Evolutionary conservation across 2,113 vertebrate genomes (phyloP).

Genomic region (Aegithalos caudatus): DNA sequence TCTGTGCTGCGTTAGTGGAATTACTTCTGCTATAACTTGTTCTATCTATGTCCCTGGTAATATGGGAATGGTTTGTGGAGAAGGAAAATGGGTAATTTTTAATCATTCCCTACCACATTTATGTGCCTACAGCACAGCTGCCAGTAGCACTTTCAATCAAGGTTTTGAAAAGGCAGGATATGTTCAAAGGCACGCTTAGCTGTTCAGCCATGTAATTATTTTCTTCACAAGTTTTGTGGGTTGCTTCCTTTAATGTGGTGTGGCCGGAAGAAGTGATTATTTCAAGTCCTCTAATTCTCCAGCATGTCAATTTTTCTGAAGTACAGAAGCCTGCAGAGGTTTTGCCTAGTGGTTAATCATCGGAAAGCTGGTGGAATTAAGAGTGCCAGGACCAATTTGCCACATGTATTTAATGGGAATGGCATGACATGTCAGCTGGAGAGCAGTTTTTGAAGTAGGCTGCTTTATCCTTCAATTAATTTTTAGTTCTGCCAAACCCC

Average conservation of each 20-base stretch:
- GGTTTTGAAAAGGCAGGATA: neutral
- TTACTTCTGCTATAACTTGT: neutral
- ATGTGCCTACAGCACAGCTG: neutral
- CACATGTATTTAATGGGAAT: neutral
- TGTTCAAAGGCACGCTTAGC: neutral
- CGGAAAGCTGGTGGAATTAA: neutral
- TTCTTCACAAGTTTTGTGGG: constrained; percentile 17
- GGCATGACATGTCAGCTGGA: neutral
- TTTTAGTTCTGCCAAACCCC: neutral
- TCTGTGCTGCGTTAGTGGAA: neutral
- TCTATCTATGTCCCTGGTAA: neutral
- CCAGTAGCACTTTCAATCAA: neutral
- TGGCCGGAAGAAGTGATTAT: neutral
- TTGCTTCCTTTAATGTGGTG: neutral
- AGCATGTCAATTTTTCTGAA: neutral
- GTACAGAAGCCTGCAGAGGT: neutral
- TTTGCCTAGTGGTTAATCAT: neutral
- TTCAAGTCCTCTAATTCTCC: neutral
- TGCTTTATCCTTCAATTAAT: neutral
- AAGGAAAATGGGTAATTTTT: neutral
- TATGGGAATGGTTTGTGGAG: neutral
- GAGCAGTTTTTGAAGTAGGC: neutral
- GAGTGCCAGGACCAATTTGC: neutral
- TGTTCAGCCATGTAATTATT: constrained; percentile 2
- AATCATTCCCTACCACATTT: neutral